Conservation (phyloP, 1,140 invertebrate species). For the Octopus sinensis region DNA sequence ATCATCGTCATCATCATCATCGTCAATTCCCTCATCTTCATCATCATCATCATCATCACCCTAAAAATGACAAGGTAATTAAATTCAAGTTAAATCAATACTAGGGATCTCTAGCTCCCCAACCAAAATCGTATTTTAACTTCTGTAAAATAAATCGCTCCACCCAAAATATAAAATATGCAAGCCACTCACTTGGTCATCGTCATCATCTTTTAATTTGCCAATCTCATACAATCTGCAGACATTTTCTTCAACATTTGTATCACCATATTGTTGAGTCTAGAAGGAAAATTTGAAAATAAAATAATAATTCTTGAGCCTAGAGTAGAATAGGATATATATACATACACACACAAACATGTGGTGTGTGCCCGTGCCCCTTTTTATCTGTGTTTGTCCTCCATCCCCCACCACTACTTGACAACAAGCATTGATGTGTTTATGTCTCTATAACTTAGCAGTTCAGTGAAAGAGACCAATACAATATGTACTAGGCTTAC, state of each 20-base stretch:
- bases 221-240: conserved; percentile 62
- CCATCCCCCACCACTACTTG: too few species aligned
- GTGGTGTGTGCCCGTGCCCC: too few species aligned
- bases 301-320: background rate
- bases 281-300: conserved; percentile 26
- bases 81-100: background rate
- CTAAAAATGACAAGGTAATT: conserved; percentile 20
- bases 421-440: too few species aligned
- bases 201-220: conserved; percentile 55
- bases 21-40: conserved; percentile 41
- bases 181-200: conserved; percentile 69
- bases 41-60: conserved; percentile 50
- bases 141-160: background rate
- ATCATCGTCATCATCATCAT: conserved; percentile 56
- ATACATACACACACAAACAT: too few species aligned
- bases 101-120: background rate
- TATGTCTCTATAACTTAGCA: too few species aligned
- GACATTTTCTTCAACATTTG: conserved; percentile 52
- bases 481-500: too few species aligned
- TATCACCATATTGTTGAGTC: conserved; percentile 46
- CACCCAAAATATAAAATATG: background rate
- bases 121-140: background rate
- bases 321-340: too few species aligned
- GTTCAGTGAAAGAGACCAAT: too few species aligned
- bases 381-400: too few species aligned